Base-by-base conservation (phyloP, 2,797 vertebrate genomes). In the Lutjanus argentimaculatus region DNA sequence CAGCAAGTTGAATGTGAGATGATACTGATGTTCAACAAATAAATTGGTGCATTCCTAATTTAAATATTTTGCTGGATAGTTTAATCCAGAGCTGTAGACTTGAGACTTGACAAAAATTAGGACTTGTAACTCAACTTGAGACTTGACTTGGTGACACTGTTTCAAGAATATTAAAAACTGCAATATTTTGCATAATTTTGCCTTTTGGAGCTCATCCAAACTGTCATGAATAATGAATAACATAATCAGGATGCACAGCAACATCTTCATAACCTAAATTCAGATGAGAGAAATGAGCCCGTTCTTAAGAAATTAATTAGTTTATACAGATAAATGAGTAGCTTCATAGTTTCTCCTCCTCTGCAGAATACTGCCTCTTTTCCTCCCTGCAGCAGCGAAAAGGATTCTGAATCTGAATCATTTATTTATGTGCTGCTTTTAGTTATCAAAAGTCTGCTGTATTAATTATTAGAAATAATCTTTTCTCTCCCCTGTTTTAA, bases 161-260 rank as follows among this genome's bases (percentile, higher is more conserved):
- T 30, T 30, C 25, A 30, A 30, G 25, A 51, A 51, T 53, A 43
- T 19, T 19, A 17, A 51, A 51, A 51, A 51, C 17, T 51, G 49
- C 49, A 19, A 19, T 53, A 72, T 52, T 58, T 30, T 45, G 9
- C 10, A 6, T 21, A 53, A 45, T 59, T 59, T 59, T 58, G 6
- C 16, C 7, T 51, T 17, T 19, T 36, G 22, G 17, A 56, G 10
- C 43, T 51, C 55, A 49, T 6, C 16, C 45, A 42, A 62, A 52
- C 58, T 13, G 46, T 61, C 55, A 49, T 67, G 55, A 75, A 52
- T 68, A 68, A 76, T 76, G 8, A 53, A 76, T 43, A 13, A 40
- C 21, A 4, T 43, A 19, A 67, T 48, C 65, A 30, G 43, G 21
- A 13, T n/a, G 11, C 7, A 16, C 17, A 4, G 9, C 8, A 43